These are phyloP conservation scores for Chloropsis cyanopogon DNA, from an alignment of 2,113 vertebrate genomes.

Conservation along the genomic window DNA sequence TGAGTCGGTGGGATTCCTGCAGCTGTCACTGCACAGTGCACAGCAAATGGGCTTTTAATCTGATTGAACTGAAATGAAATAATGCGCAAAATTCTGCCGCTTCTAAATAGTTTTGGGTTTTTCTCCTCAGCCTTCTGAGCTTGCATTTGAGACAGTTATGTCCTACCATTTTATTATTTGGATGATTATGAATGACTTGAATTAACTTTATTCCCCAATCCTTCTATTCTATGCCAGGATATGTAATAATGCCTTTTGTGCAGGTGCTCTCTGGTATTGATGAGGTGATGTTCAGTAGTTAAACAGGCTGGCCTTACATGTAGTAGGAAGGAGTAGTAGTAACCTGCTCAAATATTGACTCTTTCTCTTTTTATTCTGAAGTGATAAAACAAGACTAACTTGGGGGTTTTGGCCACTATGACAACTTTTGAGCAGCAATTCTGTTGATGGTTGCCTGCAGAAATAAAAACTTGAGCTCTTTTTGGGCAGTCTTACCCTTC, in stretches of 20 bases:
- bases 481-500: background rate
- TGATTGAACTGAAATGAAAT: background rate
- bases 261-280: background rate
- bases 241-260: background rate
- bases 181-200: background rate
- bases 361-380: background rate
- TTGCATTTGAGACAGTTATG: background rate
- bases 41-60: background rate
- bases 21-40: background rate
- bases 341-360: background rate
- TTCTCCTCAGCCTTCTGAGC: background rate
- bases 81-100: background rate
- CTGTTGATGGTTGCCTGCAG: background rate
- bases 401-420: accelerated
- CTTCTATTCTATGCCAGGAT: background rate
- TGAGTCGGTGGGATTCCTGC: background rate
- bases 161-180: background rate
- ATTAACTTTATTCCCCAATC: background rate
- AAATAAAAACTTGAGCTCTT: background rate
- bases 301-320: accelerated
- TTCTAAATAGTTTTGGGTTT: background rate
- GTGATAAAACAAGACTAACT: background rate
- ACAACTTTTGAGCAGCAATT: background rate
- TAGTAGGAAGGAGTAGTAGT: background rate
- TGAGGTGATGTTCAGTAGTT: background rate